A percentile compares a stretch with the other conserved stretches of the same genome.
phyloP scores from a whole-genome alignment of 1,140 invertebrate species.

The Drosophila eugracilis region DNA sequence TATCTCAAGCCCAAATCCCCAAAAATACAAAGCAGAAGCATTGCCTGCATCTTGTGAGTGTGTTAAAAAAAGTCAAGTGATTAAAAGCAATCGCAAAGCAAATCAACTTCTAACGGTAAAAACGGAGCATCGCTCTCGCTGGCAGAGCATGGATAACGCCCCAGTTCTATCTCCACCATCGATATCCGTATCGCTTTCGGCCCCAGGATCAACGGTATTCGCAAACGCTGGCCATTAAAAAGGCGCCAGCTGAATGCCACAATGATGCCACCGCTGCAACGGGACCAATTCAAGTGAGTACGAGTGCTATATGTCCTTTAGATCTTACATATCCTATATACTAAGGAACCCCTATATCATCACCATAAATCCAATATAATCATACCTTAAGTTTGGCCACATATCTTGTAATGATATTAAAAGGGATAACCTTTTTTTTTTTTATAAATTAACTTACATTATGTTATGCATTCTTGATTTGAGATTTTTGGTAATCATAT shows the following conservation, averaged over 20 bases:
- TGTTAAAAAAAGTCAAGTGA: constrained; percentile 16
- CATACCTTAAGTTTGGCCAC: too few relatives aligned
- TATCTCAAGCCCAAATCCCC: background rate
- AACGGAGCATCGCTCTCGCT: constrained; percentile 34
- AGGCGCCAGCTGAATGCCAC: constrained; percentile 61
- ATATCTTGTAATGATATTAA: too few relatives aligned
- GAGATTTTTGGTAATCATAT: too few relatives aligned
- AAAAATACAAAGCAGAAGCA: constrained; percentile 23
- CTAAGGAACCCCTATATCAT: too few relatives aligned
- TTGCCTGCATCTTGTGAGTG: constrained; percentile 22
- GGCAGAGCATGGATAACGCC: constrained; percentile 69
- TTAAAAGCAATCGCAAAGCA: constrained; percentile 12
- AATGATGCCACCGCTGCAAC: constrained; percentile 80
- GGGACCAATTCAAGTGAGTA: constrained; percentile 71
- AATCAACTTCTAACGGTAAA: constrained; percentile 15
- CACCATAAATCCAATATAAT: too few relatives aligned
- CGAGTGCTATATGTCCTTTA: too few relatives aligned
- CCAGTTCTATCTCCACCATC: constrained; percentile 25
- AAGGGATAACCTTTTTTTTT: too few relatives aligned
- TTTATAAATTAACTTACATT: too few relatives aligned
- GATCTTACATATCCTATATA: too few relatives aligned
- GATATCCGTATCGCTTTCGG: constrained; percentile 24
- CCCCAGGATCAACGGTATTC: constrained; percentile 21
- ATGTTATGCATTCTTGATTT: too few relatives aligned
- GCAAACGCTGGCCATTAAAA: constrained; percentile 56